A percentile compares a stretch with the other conserved stretches of the same genome.
phyloP scores from a whole-genome alignment of 2,113 vertebrate species.

The Eulemur macaco region DNA sequence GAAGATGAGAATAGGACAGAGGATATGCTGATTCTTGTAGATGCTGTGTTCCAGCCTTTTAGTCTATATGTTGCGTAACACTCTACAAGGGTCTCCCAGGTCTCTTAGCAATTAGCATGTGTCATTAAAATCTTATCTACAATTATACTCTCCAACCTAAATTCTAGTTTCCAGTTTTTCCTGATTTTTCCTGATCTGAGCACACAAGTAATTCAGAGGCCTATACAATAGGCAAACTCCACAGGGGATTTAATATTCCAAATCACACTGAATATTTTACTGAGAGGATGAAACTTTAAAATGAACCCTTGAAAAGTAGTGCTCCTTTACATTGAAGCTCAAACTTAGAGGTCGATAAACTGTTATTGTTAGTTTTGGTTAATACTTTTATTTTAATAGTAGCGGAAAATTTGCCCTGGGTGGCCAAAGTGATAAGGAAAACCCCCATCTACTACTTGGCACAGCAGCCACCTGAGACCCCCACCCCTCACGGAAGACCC shows the following conservation, averaged over 20 bases:
- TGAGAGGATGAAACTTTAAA: conserved; percentile 18
- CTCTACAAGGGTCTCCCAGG: neutral
- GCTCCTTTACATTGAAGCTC: conserved; percentile 7
- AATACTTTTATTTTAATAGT: neutral
- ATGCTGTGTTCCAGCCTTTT: neutral
- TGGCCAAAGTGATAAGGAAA: neutral
- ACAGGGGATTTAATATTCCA: neutral
- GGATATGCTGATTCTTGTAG: neutral
- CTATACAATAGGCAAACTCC: neutral
- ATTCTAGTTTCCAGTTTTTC: conserved; percentile 35
- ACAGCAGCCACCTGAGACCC: too few species aligned
- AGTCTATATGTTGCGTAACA: neutral
- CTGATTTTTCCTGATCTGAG: neutral
- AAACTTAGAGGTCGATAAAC: neutral
- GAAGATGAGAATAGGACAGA: neutral
- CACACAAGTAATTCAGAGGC: conserved; percentile 34
- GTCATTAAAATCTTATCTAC: conserved; percentile 55
- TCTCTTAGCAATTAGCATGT: conserved; percentile 25
- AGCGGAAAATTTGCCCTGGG: neutral
- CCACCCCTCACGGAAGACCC: too few species aligned
- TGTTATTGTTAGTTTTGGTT: conserved; percentile 37
- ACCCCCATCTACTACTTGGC: too few species aligned
- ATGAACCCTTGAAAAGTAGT: conserved; percentile 45
- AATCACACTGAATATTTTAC: conserved; percentile 48
- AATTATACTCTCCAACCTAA: conserved; percentile 63